Percentiles rank a stretch among this genome's conserved stretches.
Conservation (phyloP, 2,113 vertebrate genomes). For the Prietella phreatophila region DNA sequence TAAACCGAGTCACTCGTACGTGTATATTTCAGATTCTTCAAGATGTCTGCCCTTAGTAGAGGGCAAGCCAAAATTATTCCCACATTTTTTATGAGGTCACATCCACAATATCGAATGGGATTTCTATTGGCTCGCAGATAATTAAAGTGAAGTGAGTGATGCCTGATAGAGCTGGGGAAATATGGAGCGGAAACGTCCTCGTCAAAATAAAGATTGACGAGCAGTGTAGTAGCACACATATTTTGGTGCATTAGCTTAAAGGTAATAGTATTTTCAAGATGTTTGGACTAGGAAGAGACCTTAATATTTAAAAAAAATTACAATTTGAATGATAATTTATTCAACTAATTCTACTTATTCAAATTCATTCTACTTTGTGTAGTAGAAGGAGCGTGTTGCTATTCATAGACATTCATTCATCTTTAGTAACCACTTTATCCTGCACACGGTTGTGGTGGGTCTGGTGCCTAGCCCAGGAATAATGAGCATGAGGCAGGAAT, state of each 20-base stretch:
- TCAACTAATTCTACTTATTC: too few relatives aligned
- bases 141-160: constrained; percentile 29
- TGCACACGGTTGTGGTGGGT: too few relatives aligned
- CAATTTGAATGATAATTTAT: neutral
- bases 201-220: constrained; percentile 27
- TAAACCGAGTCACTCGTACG: constrained; percentile 27
- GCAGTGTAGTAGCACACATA: neutral
- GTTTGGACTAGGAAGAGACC: neutral
- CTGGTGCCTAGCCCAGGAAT: neutral
- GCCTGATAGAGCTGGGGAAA: constrained; percentile 36
- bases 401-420: neutral
- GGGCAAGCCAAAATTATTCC: constrained; percentile 46
- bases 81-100: constrained; percentile 39
- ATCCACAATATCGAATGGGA: constrained; percentile 28
- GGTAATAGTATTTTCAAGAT: neutral
- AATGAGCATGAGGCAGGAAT: neutral
- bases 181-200: constrained; percentile 23
- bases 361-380: neutral
- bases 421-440: neutral
- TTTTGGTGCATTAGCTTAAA: neutral
- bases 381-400: neutral
- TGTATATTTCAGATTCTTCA: constrained; percentile 4
- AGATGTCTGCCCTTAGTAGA: constrained; percentile 49
- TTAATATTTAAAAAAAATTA: neutral
- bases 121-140: constrained; percentile 43